These are phyloP conservation scores for Myoxocephalus aenaeus DNA, from an alignment of 2,797 vertebrate genomes.

Conservation along the genomic window DNA sequence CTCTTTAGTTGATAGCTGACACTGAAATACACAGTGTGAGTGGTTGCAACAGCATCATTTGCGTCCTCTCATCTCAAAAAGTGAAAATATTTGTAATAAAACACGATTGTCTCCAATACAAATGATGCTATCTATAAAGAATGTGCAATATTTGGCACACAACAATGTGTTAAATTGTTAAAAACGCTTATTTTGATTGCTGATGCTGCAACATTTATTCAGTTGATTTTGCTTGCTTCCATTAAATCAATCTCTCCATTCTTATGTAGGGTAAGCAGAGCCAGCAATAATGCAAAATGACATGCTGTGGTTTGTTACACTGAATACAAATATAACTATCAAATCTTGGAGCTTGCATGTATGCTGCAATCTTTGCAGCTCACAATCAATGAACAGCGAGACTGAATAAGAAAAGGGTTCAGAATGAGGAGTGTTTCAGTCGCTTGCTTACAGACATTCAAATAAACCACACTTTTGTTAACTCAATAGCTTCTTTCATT, in stretches of 20 bases:
- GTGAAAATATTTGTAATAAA: constrained; percentile 18
- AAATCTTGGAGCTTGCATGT: not conserved
- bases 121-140: not conserved
- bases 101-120: not conserved
- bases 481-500: not conserved
- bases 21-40: not conserved
- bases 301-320: constrained; percentile 23
- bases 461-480: not conserved
- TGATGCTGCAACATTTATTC: constrained; percentile 13
- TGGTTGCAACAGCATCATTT: constrained; percentile 15
- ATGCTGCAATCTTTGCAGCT: not conserved
- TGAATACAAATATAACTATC: constrained; percentile 15
- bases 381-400: not conserved
- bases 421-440: not conserved
- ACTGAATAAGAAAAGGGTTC: not conserved
- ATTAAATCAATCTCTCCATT: constrained; percentile 1
- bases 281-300: constrained; percentile 9
- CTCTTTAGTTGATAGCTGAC: constrained; percentile 18
- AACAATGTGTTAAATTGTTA: not conserved
- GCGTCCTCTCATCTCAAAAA: constrained; percentile 1
- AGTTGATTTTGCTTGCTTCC: not conserved
- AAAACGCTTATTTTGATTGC: constrained; percentile 6
- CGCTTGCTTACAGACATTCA: not conserved
- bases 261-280: not conserved
- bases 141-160: constrained; percentile 2